Conservation (phyloP, 1,140 invertebrate species). For the Drosophila kohkoa region DNA sequence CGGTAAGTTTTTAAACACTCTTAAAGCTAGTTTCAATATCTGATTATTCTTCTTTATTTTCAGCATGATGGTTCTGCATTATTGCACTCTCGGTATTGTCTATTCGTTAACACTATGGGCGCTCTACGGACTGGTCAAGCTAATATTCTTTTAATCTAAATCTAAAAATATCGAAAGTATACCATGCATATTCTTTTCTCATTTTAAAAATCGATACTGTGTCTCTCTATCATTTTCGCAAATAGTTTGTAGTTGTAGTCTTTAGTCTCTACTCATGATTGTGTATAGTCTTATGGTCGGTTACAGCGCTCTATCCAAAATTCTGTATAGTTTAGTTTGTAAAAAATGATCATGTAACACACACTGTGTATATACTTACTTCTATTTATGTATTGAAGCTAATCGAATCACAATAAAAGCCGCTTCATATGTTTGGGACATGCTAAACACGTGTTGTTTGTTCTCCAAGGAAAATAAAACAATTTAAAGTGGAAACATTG, state of each 20-base stretch:
- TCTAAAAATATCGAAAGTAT: conserved; percentile 23
- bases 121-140: conserved; percentile 65
- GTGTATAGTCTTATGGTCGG: conserved; percentile 38
- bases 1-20: conserved; percentile 84
- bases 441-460: neutral
- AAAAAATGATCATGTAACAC: conserved; percentile 28
- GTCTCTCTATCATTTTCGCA: conserved; percentile 37
- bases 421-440: conserved; percentile 74
- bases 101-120: conserved; percentile 66
- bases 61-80: conserved; percentile 81
- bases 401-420: conserved; percentile 67
- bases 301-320: conserved; percentile 47
- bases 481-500: too few relatives aligned
- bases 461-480: neutral
- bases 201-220: neutral
- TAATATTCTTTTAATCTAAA: conserved; percentile 61
- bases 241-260: conserved; percentile 51
- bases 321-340: conserved; percentile 46
- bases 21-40: neutral
- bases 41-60: neutral
- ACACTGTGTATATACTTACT: conserved; percentile 40
- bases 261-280: conserved; percentile 38
- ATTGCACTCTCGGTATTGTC: conserved; percentile 65
- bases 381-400: conserved; percentile 61
- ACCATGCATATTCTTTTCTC: neutral